These are phyloP conservation scores for Holocentrus rufus DNA, from an alignment of 2,797 vertebrate species.

Conservation along the genomic window DNA sequence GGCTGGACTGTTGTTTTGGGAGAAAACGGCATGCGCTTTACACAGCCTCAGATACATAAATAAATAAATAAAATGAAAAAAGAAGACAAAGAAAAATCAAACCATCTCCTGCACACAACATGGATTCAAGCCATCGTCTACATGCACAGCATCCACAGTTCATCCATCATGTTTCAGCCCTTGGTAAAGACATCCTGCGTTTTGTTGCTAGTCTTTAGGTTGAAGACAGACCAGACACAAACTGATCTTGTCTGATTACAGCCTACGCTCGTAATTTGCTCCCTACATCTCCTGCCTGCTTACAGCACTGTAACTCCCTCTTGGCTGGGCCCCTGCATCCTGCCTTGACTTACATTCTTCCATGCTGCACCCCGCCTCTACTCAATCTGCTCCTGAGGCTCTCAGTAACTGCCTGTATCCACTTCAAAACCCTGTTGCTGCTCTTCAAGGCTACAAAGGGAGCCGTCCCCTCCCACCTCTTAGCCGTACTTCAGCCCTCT, in stretches of 20 bases:
- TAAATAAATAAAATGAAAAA: neutral
- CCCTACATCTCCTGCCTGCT: neutral
- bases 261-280: slow-evolving; percentile 28
- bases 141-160: slow-evolving; percentile 16
- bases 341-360: slow-evolving; percentile 66
- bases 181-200: slow-evolving; percentile 31
- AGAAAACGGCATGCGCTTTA: neutral
- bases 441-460: slow-evolving; percentile 71
- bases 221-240: slow-evolving; percentile 59
- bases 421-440: slow-evolving; percentile 74
- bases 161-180: slow-evolving; percentile 41
- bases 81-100: neutral
- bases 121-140: slow-evolving; percentile 26
- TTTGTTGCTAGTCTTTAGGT: slow-evolving; percentile 19
- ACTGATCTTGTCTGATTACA: slow-evolving; percentile 33
- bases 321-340: slow-evolving; percentile 62
- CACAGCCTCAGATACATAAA: neutral
- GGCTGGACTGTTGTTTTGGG: slow-evolving; percentile 23
- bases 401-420: slow-evolving; percentile 71
- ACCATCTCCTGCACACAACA: slow-evolving; percentile 21
- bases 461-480: slow-evolving; percentile 57
- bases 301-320: slow-evolving; percentile 34
- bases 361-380: slow-evolving; percentile 57
- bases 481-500: slow-evolving; percentile 60
- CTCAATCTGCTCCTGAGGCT: slow-evolving; percentile 57